These are phyloP conservation scores for Habrosyne pyritoides DNA, from an alignment of 2,888 invertebrate species.

Conservation along the genomic window DNA sequence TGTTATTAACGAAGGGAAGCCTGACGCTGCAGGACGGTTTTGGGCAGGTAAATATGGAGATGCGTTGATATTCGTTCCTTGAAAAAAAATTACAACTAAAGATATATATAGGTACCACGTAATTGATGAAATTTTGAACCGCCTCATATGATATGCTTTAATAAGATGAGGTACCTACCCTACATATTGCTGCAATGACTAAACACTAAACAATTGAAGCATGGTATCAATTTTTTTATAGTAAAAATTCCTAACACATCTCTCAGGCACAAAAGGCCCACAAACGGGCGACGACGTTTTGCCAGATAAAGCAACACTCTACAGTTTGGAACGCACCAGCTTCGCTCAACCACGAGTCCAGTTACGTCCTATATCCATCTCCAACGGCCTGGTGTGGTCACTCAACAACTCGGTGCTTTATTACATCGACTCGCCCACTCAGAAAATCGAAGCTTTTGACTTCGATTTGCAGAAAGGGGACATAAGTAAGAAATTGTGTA, in stretches of 20 bases:
- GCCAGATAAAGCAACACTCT: constrained; percentile 82
- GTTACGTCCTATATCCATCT: constrained; percentile 82
- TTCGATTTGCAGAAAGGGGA: constrained; percentile 76
- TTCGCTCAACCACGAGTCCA: constrained; percentile 44
- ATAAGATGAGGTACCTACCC: no score
- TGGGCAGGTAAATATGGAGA: constrained; percentile 81
- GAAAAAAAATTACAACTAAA: not conserved
- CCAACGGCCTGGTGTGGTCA: constrained; percentile 91
- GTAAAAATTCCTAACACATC: not conserved
- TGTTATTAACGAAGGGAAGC: constrained; percentile 87
- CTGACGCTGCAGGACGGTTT: constrained; percentile 84
- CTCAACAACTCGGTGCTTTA: constrained; percentile 86
- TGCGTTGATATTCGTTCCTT: not conserved
- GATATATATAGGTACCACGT: no score
- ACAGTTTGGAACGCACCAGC: constrained; percentile 67
- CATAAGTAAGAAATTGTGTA: constrained; percentile 46
- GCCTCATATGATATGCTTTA: no score
- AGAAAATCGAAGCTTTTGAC: constrained; percentile 87
- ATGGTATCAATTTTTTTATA: not conserved
- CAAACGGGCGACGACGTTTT: constrained; percentile 76
- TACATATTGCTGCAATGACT: no score
- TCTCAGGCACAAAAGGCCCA: constrained; percentile 86
- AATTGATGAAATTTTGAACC: no score
- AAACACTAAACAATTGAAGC: no score
- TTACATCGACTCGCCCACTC: constrained; percentile 88